A percentile compares a stretch with the other conserved stretches of the same genome.
These are phyloP conservation scores for Poeciliopsis retropinna DNA, from an alignment of 2,113 vertebrate species.

Conservation along the genomic window DNA sequence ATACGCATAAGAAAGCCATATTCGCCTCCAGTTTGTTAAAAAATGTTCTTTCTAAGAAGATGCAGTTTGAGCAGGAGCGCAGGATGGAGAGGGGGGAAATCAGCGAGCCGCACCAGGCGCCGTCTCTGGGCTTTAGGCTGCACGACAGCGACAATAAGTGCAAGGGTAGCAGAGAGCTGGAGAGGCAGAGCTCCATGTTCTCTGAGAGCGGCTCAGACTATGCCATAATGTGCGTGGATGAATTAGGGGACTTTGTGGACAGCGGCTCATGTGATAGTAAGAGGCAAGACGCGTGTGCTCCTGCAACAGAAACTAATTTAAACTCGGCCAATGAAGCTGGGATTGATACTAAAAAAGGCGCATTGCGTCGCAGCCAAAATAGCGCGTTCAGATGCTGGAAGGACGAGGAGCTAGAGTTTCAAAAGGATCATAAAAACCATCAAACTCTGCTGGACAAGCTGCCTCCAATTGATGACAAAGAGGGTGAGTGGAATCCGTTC, in stretches of 20 bases:
- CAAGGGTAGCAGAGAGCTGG: slow-evolving; percentile 69
- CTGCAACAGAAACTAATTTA: slow-evolving; percentile 60
- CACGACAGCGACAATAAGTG: slow-evolving; percentile 70
- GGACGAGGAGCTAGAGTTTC: slow-evolving; percentile 87
- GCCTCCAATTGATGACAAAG: slow-evolving; percentile 28
- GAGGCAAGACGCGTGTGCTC: slow-evolving; percentile 57
- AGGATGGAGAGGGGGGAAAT: slow-evolving; percentile 96
- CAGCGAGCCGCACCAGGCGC: slow-evolving; percentile 72
- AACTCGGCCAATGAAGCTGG: slow-evolving; percentile 73
- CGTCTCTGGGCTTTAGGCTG: slow-evolving; percentile 44
- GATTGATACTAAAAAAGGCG: slow-evolving; percentile 86
- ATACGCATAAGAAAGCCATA: slow-evolving; percentile 87
- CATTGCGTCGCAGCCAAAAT: slow-evolving; percentile 91
- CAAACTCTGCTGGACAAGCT: slow-evolving; percentile 52
- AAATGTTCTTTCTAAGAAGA: slow-evolving; percentile 97
- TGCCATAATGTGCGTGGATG: slow-evolving; percentile 76
- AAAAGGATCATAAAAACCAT: slow-evolving; percentile 77
- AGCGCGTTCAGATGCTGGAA: slow-evolving; percentile 96
- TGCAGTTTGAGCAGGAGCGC: slow-evolving; percentile 95
- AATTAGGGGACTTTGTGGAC: slow-evolving; percentile 71
- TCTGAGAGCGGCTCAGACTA: slow-evolving; percentile 85
- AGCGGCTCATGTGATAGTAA: slow-evolving; percentile 80
- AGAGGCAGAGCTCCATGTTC: slow-evolving; percentile 82
- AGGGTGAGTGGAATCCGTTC: slow-evolving; percentile 25
- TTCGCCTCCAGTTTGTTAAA: slow-evolving; percentile 80